These are phyloP conservation scores for Callinectes sapidus DNA, from an alignment of 2,888 invertebrate species.

Conservation along the genomic window DNA sequence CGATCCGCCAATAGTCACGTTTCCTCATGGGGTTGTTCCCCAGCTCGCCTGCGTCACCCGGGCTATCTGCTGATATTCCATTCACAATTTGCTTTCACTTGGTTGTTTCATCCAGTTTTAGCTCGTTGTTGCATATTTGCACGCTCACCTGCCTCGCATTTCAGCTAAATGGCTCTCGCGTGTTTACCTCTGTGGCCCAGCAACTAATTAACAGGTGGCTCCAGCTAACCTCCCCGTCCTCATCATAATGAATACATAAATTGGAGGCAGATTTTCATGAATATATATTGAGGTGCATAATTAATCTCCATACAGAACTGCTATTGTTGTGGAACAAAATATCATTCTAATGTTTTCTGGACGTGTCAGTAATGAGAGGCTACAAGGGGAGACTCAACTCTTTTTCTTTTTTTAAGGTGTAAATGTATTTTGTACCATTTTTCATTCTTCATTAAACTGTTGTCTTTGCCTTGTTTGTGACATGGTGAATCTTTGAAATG, in stretches of 20 bases:
- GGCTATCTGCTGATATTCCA: neutral
- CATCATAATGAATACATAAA: constrained; percentile 17
- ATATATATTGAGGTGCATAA: constrained; percentile 21
- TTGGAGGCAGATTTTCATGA: constrained; percentile 25
- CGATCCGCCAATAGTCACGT: neutral
- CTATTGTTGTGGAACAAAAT: constrained; percentile 13
- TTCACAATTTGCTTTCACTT: constrained; percentile 33
- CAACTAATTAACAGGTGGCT: constrained; percentile 21
- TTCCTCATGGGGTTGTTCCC: too few species aligned
- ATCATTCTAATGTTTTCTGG: constrained; percentile 10
- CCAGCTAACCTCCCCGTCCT: constrained; percentile 18
- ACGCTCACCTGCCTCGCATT: constrained; percentile 9
- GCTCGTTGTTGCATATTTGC: neutral
- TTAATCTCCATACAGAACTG: constrained; percentile 3
- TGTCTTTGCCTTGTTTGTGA: neutral
- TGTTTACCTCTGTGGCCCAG: constrained; percentile 13
- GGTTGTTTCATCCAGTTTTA: neutral
- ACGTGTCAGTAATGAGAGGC: neutral
- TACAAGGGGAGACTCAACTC: neutral
- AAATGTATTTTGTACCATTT: neutral
- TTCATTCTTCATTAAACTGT: neutral
- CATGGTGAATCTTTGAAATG: neutral
- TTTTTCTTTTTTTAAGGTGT: neutral
- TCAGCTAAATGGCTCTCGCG: neutral
- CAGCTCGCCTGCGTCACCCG: too few species aligned